These are phyloP conservation scores for Salticus scenicus DNA, from an alignment of 2,888 invertebrate genomes.

Conservation along the genomic window DNA sequence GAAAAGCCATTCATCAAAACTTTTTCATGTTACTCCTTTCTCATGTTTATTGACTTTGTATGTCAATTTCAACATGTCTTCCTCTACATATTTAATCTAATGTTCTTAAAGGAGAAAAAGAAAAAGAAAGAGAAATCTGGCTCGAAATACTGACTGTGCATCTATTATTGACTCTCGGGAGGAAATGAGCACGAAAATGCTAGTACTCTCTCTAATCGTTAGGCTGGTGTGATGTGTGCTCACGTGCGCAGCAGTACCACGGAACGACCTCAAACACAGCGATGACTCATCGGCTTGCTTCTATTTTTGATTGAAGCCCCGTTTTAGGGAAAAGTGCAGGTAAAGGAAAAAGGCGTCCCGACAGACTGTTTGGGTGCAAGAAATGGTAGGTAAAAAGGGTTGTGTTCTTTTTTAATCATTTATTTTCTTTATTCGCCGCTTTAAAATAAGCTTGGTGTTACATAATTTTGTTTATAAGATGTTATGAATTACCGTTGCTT, in stretches of 20 bases:
- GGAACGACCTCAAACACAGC: slow-evolving; percentile 41
- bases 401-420: background rate
- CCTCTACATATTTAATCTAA: too few species aligned
- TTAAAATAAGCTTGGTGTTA: background rate
- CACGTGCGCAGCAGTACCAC: slow-evolving; percentile 36
- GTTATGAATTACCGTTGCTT: too few species aligned
- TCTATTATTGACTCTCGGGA: slow-evolving; percentile 57
- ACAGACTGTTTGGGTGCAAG: background rate
- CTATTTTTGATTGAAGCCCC: slow-evolving; percentile 65
- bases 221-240: slow-evolving; percentile 43
- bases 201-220: slow-evolving; percentile 44
- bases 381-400: background rate
- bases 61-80: too few species aligned
- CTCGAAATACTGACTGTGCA: too few species aligned
- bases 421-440: background rate
- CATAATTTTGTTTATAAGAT: background rate
- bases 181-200: too few species aligned
- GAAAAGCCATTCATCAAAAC: too few species aligned
- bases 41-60: too few species aligned
- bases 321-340: slow-evolving; percentile 37
- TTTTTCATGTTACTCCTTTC: too few species aligned
- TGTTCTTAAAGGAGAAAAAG: too few species aligned
- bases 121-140: too few species aligned
- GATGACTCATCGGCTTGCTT: slow-evolving; percentile 55
- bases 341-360: slow-evolving; percentile 9